A percentile compares a stretch with the other conserved stretches of the same genome.
Evolutionary conservation across 2,888 invertebrate genomes (phyloP).

Genomic region (Catocala sponsa): DNA sequence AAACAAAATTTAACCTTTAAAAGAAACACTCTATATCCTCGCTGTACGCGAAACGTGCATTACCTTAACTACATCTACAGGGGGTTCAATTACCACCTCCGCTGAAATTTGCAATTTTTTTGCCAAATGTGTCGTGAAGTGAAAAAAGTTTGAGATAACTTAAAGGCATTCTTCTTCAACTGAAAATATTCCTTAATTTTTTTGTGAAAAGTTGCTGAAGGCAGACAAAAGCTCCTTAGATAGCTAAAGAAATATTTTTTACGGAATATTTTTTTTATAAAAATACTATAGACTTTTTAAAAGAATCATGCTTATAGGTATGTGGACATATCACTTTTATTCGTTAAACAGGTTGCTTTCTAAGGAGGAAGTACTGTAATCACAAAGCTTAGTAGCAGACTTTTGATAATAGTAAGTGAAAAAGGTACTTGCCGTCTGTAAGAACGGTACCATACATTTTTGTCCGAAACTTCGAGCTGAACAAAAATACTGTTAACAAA

Average conservation of each 20-base stretch:
- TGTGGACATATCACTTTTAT: no score
- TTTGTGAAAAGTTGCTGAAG: constrained; percentile 36
- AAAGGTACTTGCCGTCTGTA: no score
- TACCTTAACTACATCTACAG: constrained; percentile 46
- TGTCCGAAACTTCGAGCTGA: no score
- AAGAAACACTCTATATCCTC: constrained; percentile 7
- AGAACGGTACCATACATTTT: no score
- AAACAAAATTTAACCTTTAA: not conserved
- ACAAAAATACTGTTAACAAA: no score
- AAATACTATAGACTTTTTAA: constrained; percentile 9
- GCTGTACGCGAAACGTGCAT: constrained; percentile 43
- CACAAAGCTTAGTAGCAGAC: no score
- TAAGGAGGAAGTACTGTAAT: no score
- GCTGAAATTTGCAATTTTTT: constrained; percentile 54
- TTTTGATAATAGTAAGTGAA: no score
- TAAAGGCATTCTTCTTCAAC: constrained; percentile 33
- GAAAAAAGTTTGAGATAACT: constrained; percentile 47
- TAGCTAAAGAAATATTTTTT: constrained; percentile 28
- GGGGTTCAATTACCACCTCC: constrained; percentile 47
- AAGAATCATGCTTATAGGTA: no score
- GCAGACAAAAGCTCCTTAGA: constrained; percentile 24
- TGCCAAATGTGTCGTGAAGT: constrained; percentile 53
- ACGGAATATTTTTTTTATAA: constrained; percentile 2
- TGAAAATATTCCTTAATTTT: constrained; percentile 35
- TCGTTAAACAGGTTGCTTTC: no score